Evolutionary conservation across 2,113 vertebrate species (phyloP).

Genomic region (Charina bottae): DNA sequence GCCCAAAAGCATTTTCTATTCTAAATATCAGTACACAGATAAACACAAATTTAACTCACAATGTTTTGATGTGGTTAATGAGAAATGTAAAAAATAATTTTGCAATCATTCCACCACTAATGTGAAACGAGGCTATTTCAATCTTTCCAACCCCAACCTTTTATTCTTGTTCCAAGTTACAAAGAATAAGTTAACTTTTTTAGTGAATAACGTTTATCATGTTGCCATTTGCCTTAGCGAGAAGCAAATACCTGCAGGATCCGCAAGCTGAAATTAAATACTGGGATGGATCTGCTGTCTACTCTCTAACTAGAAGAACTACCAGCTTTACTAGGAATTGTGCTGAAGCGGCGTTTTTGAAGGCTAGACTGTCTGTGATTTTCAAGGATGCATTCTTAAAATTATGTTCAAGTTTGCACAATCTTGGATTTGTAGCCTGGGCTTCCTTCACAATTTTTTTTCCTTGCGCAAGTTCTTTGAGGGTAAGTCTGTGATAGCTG

Average conservation of each 20-base stretch:
- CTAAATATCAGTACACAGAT: slow-evolving; percentile 63
- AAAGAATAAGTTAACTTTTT: slow-evolving; percentile 60
- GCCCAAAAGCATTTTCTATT: slow-evolving; percentile 62
- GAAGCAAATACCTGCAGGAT: slow-evolving; percentile 40
- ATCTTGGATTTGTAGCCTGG: slow-evolving; percentile 13
- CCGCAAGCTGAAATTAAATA: slow-evolving; percentile 4
- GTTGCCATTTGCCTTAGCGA: slow-evolving; percentile 65
- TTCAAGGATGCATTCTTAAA: slow-evolving; percentile 22
- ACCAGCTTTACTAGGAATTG: not conserved
- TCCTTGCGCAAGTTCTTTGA: not conserved
- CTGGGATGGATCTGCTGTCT: not conserved
- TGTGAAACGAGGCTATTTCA: slow-evolving; percentile 63
- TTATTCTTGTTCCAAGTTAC: slow-evolving; percentile 69
- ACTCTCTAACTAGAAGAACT: not conserved
- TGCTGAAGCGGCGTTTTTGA: slow-evolving; percentile 1
- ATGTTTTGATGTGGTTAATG: slow-evolving; percentile 68
- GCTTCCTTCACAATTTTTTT: not conserved
- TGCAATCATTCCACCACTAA: slow-evolving; percentile 61
- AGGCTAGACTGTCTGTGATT: slow-evolving; percentile 12
- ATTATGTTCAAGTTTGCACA: slow-evolving; percentile 36
- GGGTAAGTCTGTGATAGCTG: not conserved
- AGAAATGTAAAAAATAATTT: slow-evolving; percentile 71
- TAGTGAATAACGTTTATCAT: slow-evolving; percentile 62
- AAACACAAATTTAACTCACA: slow-evolving; percentile 62
- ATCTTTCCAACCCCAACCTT: slow-evolving; percentile 68